Evolutionary conservation across 2,113 vertebrate genomes (phyloP).

Genomic region (Meleagris gallopavo): DNA sequence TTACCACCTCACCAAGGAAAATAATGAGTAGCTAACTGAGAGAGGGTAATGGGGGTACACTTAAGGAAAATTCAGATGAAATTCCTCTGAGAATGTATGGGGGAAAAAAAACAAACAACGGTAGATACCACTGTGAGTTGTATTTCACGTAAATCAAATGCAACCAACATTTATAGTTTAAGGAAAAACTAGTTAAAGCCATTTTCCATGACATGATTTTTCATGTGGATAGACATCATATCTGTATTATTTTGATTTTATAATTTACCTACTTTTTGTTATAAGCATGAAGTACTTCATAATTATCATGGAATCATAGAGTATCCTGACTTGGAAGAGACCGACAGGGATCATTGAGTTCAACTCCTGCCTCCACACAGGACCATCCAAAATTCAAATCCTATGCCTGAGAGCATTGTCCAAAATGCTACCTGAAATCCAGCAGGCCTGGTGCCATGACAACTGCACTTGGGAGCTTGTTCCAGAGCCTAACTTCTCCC

Average conservation of each 20-base stretch:
- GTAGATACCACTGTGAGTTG: background rate
- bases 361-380: background rate
- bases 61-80: background rate
- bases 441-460: background rate
- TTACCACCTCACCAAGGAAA: background rate
- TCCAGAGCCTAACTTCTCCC: background rate
- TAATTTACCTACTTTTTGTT: background rate
- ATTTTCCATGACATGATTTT: background rate
- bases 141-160: background rate
- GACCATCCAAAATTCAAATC: background rate
- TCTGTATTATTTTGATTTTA: background rate
- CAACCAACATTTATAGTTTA: background rate
- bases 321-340: background rate
- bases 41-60: background rate
- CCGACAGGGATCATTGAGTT: background rate
- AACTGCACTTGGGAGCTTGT: background rate
- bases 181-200: background rate
- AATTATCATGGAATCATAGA: background rate
- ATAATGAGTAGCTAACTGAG: background rate
- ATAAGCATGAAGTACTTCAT: background rate
- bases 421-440: background rate
- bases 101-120: background rate
- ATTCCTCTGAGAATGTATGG: background rate
- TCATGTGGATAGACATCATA: background rate
- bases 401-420: background rate